Base-by-base conservation (phyloP, 37 sponge, comb jelly and placozoan species). In the Spongilla lacustris region DNA sequence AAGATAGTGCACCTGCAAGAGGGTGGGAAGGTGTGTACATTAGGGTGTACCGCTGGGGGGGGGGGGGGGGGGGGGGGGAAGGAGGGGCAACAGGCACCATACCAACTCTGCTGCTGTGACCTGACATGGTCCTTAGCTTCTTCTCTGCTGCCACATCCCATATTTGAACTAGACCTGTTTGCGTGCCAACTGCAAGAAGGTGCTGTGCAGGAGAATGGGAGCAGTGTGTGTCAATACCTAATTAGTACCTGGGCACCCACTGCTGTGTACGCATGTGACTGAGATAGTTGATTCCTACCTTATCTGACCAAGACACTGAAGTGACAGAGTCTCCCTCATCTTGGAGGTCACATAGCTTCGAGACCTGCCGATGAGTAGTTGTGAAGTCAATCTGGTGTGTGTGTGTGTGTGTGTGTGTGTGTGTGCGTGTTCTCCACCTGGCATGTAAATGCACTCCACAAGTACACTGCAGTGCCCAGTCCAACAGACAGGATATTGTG, bases 361-460 rank as follows among this genome's bases (percentile, higher is more conserved):
- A 75, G 30, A 93, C 98, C 85, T 91, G 83, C 27, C 72, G 78
- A 81, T 38, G 26, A 41, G 41, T 41, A 6, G 41, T 41, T 41
- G 58, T 58, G 19, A 6, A 14, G 12, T 58, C 58, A 58, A 58
- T 58, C 14, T 10, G 14, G 21, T 10, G 41, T 41, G 41, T 41
- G 6, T 6, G 41, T 41, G 41, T 41, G 41, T 6, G 41, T 41
- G 41, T 41, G 41, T 41, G 6, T 41, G 41, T 41, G 6, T 41
- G 41, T 41, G 6, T 41, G 41, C 6, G 6, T 41, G 41, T 41
- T 58, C 19, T 14, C 24, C 10, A 91, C 91, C 86, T 95, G 96
- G 69, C 91, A 84, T 24, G 86, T 92, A 71, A 81, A 83, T 11
- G 99, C 99, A 95, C 94, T 98, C 99, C 99, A 98, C 67, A 98